These are phyloP conservation scores for Carduelis carduelis DNA, from an alignment of 2,797 vertebrate genomes.

Conservation along the genomic window DNA sequence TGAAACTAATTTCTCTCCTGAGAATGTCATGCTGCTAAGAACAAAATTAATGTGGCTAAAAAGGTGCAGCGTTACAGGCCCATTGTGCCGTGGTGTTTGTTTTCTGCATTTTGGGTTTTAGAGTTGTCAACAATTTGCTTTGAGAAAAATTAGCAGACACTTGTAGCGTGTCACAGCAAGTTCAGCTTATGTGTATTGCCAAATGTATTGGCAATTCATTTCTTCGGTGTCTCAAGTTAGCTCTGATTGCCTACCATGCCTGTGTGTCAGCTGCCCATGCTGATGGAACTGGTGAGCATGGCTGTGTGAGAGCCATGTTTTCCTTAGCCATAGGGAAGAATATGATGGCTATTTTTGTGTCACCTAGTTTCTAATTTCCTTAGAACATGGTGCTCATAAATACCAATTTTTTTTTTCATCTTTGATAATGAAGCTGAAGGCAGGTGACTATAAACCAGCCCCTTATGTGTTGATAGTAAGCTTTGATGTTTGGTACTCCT, in stretches of 20 bases:
- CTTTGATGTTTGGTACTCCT: background rate
- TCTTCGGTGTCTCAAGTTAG: background rate
- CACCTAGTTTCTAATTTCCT: background rate
- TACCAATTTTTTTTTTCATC: background rate
- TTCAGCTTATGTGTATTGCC: background rate
- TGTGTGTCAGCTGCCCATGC: background rate
- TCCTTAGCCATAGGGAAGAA: background rate
- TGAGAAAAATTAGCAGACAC: background rate
- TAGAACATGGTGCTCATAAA: background rate
- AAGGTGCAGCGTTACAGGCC: background rate
- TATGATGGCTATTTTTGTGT: background rate
- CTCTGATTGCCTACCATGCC: background rate
- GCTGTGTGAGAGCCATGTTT: background rate
- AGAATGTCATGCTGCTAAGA: background rate
- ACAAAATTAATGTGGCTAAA: background rate
- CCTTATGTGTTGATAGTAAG: background rate
- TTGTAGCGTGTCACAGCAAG: background rate
- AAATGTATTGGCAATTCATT: background rate
- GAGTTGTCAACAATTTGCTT: background rate
- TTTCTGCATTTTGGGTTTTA: constrained; percentile 24
- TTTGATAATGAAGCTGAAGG: background rate
- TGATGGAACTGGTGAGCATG: background rate
- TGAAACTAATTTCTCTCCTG: constrained; percentile 36
- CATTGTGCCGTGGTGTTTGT: background rate
- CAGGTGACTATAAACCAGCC: background rate